A percentile compares a stretch with the other conserved stretches of the same genome.
phyloP scores from a whole-genome alignment of 1,140 invertebrate species.

The Polypedilum pembai region DNA sequence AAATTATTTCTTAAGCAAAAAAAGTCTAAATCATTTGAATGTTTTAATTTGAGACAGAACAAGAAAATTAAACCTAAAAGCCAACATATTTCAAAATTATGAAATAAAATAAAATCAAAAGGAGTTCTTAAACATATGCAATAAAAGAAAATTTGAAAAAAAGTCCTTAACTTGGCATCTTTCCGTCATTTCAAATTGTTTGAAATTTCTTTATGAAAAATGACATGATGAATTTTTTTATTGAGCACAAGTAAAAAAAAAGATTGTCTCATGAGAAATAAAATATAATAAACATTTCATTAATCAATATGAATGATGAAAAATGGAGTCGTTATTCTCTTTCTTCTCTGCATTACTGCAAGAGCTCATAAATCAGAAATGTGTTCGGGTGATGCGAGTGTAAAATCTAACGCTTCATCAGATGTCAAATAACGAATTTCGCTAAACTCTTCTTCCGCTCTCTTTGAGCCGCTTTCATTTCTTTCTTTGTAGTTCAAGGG shows the following conservation, averaged over 20 bases:
- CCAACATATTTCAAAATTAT: too few relatives aligned
- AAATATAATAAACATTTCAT: not conserved
- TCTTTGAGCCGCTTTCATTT: not conserved
- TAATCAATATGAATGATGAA: slow-evolving; percentile 18
- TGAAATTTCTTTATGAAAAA: not conserved
- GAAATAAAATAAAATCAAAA: too few relatives aligned
- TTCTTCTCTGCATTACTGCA: not conserved
- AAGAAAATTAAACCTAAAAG: too few relatives aligned
- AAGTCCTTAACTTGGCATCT: not conserved
- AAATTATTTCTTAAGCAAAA: too few relatives aligned
- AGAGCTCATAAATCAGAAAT: not conserved
- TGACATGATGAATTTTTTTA: not conserved
- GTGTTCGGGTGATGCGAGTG: not conserved
- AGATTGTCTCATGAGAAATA: not conserved
- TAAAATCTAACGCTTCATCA: slow-evolving; percentile 29
- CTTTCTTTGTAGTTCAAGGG: slow-evolving; percentile 27
- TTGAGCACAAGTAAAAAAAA: not conserved
- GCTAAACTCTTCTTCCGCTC: slow-evolving; percentile 26
- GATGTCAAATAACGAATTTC: slow-evolving; percentile 27
- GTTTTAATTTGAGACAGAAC: too few relatives aligned
- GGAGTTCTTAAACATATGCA: too few relatives aligned
- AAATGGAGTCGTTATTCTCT: not conserved
- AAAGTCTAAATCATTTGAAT: too few relatives aligned
- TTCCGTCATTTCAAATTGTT: not conserved
- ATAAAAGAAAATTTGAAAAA: not conserved